Conservation (phyloP, 2,888 invertebrate species). For the Dryomyza anilis region DNA sequence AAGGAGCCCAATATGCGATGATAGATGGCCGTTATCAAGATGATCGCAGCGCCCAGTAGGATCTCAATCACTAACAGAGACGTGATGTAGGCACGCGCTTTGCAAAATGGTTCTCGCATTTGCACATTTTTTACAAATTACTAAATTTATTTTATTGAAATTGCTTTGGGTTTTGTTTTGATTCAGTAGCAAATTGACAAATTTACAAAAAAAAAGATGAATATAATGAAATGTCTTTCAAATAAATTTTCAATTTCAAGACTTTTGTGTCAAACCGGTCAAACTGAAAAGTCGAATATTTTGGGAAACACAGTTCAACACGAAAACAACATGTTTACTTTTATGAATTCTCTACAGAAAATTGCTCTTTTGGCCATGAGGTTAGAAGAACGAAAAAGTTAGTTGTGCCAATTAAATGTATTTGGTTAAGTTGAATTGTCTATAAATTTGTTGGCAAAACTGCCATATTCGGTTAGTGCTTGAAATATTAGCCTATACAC, state of each 20-base stretch:
- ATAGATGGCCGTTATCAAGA: conserved; percentile 43
- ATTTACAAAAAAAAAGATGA: background rate
- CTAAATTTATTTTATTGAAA: conserved; percentile 1
- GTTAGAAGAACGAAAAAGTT: too few species aligned
- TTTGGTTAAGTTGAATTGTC: too few species aligned
- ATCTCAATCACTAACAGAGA: conserved; percentile 46
- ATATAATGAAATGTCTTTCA: conserved; percentile 5
- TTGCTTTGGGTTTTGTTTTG: conserved; percentile 7
- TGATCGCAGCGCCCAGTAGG: conserved; percentile 43
- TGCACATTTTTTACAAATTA: conserved; percentile 43
- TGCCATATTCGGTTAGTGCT: too few species aligned
- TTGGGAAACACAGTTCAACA: too few species aligned
- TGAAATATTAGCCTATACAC: too few species aligned
- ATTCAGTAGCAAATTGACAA: background rate
- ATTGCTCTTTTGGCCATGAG: too few species aligned
- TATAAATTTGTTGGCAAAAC: too few species aligned
- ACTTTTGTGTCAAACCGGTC: background rate
- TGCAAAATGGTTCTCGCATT: conserved; percentile 53
- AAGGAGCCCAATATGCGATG: conserved; percentile 44
- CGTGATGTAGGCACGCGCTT: conserved; percentile 45
- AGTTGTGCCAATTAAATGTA: too few species aligned
- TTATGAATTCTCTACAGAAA: too few species aligned
- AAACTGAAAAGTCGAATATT: background rate
- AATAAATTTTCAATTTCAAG: background rate
- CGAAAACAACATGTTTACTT: too few species aligned